Evolutionary conservation across 2,888 invertebrate genomes (phyloP).

Genomic region (Empis stercorea): DNA sequence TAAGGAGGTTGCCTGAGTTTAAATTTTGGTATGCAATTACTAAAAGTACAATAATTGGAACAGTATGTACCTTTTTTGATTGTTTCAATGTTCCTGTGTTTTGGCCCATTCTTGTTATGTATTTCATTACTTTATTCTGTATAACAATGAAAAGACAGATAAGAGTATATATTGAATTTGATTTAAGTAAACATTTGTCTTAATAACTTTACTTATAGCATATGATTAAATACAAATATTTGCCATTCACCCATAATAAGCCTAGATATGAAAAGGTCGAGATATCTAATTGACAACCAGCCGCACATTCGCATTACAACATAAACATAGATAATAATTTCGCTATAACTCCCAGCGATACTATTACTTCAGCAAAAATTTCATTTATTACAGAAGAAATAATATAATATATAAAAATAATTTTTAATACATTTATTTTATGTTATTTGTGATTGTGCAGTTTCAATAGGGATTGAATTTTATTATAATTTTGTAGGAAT

Average conservation of each 20-base stretch:
- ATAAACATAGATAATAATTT: neutral
- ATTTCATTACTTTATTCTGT: constrained; percentile 95
- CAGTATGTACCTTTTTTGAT: constrained; percentile 91
- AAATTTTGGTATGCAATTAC: constrained; percentile 98
- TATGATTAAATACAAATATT: constrained; percentile 98
- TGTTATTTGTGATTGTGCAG: too few relatives aligned
- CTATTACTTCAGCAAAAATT: too few relatives aligned
- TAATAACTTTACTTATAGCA: constrained; percentile 54
- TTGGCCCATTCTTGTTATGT: constrained; percentile 99
- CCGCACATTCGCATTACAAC: constrained; percentile 35
- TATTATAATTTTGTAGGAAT: too few relatives aligned
- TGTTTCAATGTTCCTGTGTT: constrained; percentile 99
- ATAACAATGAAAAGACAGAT: constrained; percentile 99
- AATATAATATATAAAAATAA: too few relatives aligned
- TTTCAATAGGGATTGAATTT: too few relatives aligned
- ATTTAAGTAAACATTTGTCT: too few relatives aligned
- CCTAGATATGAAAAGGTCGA: constrained; percentile 72
- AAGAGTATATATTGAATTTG: constrained; percentile 43
- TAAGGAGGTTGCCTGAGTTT: constrained; percentile 92
- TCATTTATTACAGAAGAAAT: too few relatives aligned
- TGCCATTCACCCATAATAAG: constrained; percentile 98
- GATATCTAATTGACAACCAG: constrained; percentile 40
- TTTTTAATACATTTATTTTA: too few relatives aligned
- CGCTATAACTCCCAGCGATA: neutral
- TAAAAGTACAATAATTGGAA: constrained; percentile 82